Base-by-base conservation (phyloP, 1,140 invertebrate genomes). In the Rhopalosiphum padi region DNA sequence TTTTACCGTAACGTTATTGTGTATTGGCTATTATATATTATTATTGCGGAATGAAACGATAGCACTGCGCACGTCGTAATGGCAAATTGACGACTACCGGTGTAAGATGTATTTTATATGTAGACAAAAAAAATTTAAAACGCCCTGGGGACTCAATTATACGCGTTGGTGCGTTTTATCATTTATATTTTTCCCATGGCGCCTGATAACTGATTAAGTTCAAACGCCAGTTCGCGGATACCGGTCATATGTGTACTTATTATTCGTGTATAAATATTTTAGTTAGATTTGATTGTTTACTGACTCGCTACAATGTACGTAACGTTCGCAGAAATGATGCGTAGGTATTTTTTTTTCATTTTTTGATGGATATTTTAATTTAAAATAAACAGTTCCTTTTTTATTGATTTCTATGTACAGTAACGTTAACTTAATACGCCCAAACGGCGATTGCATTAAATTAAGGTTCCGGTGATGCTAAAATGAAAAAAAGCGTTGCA, bases 1-100 rank as follows among this genome's bases (percentile, higher is more conserved):
- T 86, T 43, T 30, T 86, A 86, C 43, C 43, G 25, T 23, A n/a
- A 4, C 60, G 30, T 37, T 37, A 43, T 86, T 85, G 9, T 82
- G n/a, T 86, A 86, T 86, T 43, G 83, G 83, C 83, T 86, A 86
- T 86, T 87, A 87, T 43, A 23, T 46, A 25, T 43, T 43, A 25
- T 23, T 87, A 86, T 86, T 43, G 30, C 41, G 83, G 15, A 87
- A 15, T 11, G 85, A 48, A 87, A 48, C 43, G 85, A 48, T 87
- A n/a, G 85, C 48, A 48, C 25, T 87, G 85, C n/a, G 46, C 43
- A 18, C 43, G 43, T 87, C 46, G 25, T n/a, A 87, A 87, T 87
- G 85, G 48, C 48, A 18, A 51, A 51, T 51, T 51, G 48, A 51
- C 30, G 43, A n/a, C 25, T 87, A 25, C 15, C 3, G 30, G 30